Percentiles rank a stretch among this genome's conserved stretches.
These are phyloP conservation scores for Tetramorium alpestre DNA, from an alignment of 1,140 invertebrate species.

Conservation along the genomic window DNA sequence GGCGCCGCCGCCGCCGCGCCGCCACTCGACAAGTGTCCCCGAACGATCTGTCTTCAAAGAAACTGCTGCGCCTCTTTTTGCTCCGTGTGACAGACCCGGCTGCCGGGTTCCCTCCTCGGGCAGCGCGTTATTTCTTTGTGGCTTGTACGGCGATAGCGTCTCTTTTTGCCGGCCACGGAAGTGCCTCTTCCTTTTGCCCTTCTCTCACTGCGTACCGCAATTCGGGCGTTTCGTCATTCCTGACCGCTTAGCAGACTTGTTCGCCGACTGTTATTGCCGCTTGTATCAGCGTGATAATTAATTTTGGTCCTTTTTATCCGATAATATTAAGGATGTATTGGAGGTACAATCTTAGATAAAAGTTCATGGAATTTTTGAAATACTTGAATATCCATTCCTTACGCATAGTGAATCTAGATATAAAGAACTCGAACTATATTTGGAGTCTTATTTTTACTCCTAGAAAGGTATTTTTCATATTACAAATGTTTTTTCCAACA, in stretches of 20 bases:
- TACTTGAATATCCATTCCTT: too few relatives aligned
- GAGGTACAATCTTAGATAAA: too few relatives aligned
- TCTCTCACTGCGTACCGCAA: constrained; percentile 27
- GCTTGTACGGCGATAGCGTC: constrained; percentile 21
- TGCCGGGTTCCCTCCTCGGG: constrained; percentile 37
- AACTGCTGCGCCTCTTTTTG: constrained; percentile 68
- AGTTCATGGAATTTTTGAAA: too few relatives aligned
- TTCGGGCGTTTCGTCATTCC: constrained; percentile 36
- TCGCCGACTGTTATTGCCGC: background rate
- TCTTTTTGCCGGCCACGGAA: constrained; percentile 21
- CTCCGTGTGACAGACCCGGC: constrained; percentile 35
- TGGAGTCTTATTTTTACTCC: too few relatives aligned
- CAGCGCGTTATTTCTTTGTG: constrained; percentile 38
- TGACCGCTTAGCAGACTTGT: background rate
- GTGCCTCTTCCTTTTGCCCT: constrained; percentile 9
- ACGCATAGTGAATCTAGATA: too few relatives aligned
- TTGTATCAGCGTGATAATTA: constrained; percentile 3
- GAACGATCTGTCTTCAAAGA: constrained; percentile 74
- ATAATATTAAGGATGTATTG: background rate
- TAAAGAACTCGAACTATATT: too few relatives aligned
- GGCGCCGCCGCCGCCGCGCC: constrained; percentile 32
- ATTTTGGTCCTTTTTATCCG: background rate
- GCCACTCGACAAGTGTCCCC: constrained; percentile 72
- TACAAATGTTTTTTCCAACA: too few relatives aligned
- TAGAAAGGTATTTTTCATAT: too few relatives aligned